Evolutionary conservation across 2,888 invertebrate species (phyloP).

Genomic region (Leptinotarsa haldemani): DNA sequence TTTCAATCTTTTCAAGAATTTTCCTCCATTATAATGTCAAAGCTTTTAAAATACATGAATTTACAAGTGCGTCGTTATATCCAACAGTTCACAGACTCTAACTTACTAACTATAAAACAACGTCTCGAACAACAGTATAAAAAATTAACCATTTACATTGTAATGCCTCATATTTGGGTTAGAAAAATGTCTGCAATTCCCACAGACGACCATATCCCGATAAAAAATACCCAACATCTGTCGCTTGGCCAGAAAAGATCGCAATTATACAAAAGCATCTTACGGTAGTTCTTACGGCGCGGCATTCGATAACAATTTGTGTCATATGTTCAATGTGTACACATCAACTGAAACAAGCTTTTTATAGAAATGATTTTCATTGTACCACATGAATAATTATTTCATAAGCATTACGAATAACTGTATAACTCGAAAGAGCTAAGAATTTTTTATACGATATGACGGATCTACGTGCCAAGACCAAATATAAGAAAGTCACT

Average conservation of each 20-base stretch:
- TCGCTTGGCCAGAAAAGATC: conserved; percentile 16
- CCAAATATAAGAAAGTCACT: too few species aligned
- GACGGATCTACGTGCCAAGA: too few species aligned
- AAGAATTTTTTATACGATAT: too few species aligned
- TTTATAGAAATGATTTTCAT: conserved; percentile 24
- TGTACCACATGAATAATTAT: conserved; percentile 12
- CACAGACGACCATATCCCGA: conserved; percentile 1
- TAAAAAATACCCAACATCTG: conserved; percentile 17
- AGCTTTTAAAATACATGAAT: too few species aligned
- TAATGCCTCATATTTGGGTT: conserved; percentile 17
- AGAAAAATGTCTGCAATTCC: background rate
- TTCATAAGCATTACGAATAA: conserved; percentile 17
- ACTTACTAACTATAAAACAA: background rate
- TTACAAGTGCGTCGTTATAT: too few species aligned
- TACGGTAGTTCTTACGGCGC: conserved; percentile 39
- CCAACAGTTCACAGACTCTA: background rate
- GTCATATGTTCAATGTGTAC: conserved; percentile 41
- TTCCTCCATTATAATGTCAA: too few species aligned
- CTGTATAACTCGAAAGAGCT: background rate
- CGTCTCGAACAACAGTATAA: background rate
- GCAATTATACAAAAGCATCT: conserved; percentile 30
- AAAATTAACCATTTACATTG: background rate
- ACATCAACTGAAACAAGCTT: conserved; percentile 23
- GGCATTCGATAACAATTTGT: conserved; percentile 32
- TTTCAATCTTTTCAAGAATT: too few species aligned